Evolutionary conservation across 2,113 vertebrate genomes (phyloP), one percentile per base, ranked within the genome.

Genomic region (Protobothrops mucrosquamatus): DNA sequence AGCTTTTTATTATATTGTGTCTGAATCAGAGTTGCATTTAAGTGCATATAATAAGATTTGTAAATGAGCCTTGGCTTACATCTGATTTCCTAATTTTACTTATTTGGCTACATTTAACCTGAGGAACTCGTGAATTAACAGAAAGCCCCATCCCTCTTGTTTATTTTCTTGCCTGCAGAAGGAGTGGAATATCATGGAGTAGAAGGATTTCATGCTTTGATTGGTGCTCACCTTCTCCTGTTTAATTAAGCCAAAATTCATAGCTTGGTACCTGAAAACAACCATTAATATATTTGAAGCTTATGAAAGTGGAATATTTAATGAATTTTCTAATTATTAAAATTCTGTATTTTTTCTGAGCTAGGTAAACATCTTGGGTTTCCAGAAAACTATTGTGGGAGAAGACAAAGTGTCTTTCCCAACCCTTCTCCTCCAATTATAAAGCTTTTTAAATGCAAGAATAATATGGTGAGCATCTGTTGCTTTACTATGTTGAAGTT

Each of bases 401-500:
- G 3, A 39, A 6, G 9, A 4, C 57, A 24, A 55, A 88, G 91
- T 9, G 2, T 39, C 26, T 11, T 29, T 55, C 20, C 52, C 22
- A 18, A 54, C 3, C 11, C 51, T n/a, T 29, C 43, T 2, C 26
- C 29, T 23, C 14, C 92, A 0, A 85, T 91, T 52, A 55, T 95
- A 54, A 90, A 96, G 92, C 81, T 95, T 96, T 93, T 94, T 97
- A 96, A 96, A 95, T 97, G 96, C 95, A 95, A 86, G 87, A 95
- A 95, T 97, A 96, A 96, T 97, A 94, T 93, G 96, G 94, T 85
- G 89, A 93, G 93, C 96, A 94, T 94, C 81, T 97, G 96, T 97
- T 96, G 93, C 95, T 96, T 96, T 92, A 95, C 95, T 96, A 93
- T 94, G 95, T 91, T 96, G 92, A 92, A 96, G 96, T 96, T 97